These are phyloP conservation scores for Edolisoma coerulescens DNA, from an alignment of 2,113 vertebrate genomes.

Conservation along the genomic window DNA sequence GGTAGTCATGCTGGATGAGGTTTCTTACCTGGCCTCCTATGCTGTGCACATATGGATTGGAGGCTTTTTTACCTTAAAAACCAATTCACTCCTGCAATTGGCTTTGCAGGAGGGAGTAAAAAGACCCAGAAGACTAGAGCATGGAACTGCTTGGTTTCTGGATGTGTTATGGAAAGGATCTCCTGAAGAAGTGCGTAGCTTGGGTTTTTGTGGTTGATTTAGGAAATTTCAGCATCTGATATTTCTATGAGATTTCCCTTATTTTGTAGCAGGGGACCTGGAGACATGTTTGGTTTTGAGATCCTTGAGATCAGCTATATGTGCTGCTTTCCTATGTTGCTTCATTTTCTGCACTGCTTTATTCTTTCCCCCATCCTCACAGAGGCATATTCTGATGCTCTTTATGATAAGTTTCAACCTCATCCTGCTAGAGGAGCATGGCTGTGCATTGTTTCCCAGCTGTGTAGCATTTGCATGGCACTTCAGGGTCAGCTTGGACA, in stretches of 20 bases:
- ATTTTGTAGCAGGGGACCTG: neutral
- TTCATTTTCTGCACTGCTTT: neutral
- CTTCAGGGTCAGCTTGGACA: neutral
- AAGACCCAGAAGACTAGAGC: neutral
- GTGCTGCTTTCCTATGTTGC: neutral
- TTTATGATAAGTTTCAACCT: neutral
- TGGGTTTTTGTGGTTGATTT: neutral
- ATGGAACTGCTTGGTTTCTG: neutral
- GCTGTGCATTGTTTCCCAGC: neutral
- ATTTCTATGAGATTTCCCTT: neutral
- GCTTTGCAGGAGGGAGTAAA: neutral
- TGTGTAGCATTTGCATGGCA: neutral
- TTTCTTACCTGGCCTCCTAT: neutral
- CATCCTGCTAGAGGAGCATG: neutral
- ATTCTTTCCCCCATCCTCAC: neutral
- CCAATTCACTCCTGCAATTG: neutral
- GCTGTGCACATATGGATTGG: accelerated
- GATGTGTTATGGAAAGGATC: neutral
- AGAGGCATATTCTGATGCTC: neutral
- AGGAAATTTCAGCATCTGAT: neutral
- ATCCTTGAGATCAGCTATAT: neutral
- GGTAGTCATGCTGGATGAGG: neutral
- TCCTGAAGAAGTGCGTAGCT: neutral
- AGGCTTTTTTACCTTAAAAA: neutral
- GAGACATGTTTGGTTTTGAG: neutral